Conservation (phyloP, 2,113 vertebrate genomes). For the Phrynosoma platyrhinos region DNA sequence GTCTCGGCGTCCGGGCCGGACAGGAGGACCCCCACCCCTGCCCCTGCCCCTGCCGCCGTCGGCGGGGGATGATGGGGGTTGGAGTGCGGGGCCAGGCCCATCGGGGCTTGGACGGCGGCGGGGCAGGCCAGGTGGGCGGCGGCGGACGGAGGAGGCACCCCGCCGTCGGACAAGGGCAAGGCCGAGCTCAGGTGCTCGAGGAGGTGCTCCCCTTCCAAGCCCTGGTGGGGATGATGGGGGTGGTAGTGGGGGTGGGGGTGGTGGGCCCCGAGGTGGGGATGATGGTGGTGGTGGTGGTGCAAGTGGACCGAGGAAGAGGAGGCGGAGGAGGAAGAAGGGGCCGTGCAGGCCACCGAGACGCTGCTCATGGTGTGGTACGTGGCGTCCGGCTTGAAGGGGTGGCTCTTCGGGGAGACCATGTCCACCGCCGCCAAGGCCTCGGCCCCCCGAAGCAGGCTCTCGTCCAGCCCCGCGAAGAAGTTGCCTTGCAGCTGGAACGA, state of each 20-base stretch:
- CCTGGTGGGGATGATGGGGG: conserved; percentile 83
- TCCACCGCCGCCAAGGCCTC: conserved; percentile 94
- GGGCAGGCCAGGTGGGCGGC: conserved; percentile 71
- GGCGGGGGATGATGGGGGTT: no score
- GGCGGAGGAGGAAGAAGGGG: conserved; percentile 80
- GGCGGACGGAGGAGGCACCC: conserved; percentile 86
- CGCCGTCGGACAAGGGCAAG: conserved; percentile 80
- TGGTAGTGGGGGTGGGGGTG: conserved; percentile 79
- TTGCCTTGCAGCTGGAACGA: conserved; percentile 87
- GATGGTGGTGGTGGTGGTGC: conserved; percentile 80
- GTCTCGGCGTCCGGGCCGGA: conserved; percentile 84
- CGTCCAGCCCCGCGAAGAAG: conserved; percentile 93
- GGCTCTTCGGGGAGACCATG: conserved; percentile 89
- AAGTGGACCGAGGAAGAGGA: conserved; percentile 85
- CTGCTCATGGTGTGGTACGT: conserved; percentile 96
- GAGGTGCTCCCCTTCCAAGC: conserved; percentile 86
- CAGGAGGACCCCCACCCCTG: conserved; percentile 66
- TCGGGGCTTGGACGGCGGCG: conserved; percentile 75
- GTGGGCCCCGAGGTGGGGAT: conserved; percentile 80
- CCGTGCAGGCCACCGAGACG: conserved; percentile 90
- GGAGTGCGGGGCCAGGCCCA: conserved; percentile 75
- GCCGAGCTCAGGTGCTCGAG: conserved; percentile 88
- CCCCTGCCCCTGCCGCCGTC: no score
- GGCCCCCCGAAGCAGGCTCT: conserved; percentile 89
- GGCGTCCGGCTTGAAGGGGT: conserved; percentile 94